Evolutionary conservation across 2,113 vertebrate genomes (phyloP), one percentile per base, ranked within the genome.

Genomic region (Lampris incognitus): DNA sequence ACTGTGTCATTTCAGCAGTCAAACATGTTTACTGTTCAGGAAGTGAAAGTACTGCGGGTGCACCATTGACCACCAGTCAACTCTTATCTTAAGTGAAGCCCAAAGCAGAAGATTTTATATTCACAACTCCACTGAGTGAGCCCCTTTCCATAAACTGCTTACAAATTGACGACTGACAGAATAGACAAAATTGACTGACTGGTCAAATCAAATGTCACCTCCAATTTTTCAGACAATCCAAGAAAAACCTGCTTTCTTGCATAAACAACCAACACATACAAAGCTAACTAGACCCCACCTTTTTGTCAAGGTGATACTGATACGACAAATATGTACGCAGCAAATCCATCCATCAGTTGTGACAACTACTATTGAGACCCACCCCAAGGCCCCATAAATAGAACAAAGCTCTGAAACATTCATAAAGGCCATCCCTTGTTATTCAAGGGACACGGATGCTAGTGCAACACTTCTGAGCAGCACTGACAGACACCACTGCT

Each of bases 351-450:
- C 80, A 78, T 76, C 68, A 8, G n/a, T 78, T 75, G 72, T 63
- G 69, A 76, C 64, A 69, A 73, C 64, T 84, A 74, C 70, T 81
- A 83, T 72, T 76, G 78, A 89, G 73, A 85, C 60, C 72, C 77
- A 78, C 56, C 73, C 76, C 70, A 66, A 63, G 54, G 74, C 74
- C 74, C 81, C 81, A 79, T 68, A 90, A 89, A 91, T 87, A 89
- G 86, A 90, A 85, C 24, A 24, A 24, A 24, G 69, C 62, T 77
- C 69, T 93, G 79, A 92, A 93, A 91, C 84, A 91, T 91, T 91
- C 77, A 93, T 92, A 85, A 88, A 89, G 78, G 85, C 79, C 84
- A 64, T 83, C 11, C 48, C 86, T 89, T 88, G 84, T 88, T 88
- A 82, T 87, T 91, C 87, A 83, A 90, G 77, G 89, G 89, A 90